phyloP scores from a whole-genome alignment of 2,888 invertebrate genomes.

The Erannis defoliaria region DNA sequence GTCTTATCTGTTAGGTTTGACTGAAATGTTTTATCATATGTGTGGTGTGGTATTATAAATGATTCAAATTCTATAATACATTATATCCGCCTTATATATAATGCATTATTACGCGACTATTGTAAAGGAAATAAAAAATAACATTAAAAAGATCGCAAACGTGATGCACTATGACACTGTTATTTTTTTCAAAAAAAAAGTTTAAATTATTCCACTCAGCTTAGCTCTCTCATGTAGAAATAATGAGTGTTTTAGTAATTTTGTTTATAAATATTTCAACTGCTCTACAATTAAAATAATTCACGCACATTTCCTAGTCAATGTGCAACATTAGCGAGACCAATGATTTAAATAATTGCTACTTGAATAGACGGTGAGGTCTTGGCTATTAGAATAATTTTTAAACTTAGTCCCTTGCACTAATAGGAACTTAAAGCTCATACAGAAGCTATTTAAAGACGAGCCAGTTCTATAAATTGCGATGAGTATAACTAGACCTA shows the following conservation, averaged over 20 bases:
- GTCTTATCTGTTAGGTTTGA: background rate
- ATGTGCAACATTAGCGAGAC: constrained; percentile 13
- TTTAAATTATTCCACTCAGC: background rate
- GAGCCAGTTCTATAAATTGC: constrained; percentile 25
- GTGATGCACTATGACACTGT: constrained; percentile 35
- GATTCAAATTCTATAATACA: background rate
- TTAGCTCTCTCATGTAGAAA: background rate
- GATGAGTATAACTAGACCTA: constrained; percentile 2
- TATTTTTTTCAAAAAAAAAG: constrained; percentile 13
- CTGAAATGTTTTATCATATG: background rate
- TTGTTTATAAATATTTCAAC: constrained; percentile 11
- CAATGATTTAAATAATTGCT: constrained; percentile 20
- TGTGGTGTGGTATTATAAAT: background rate
- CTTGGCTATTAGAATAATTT: constrained; percentile 17
- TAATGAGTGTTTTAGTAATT: background rate
- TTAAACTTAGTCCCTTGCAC: constrained; percentile 9
- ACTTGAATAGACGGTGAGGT: constrained; percentile 11
- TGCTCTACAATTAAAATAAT: constrained; percentile 12
- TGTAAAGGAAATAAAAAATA: constrained; percentile 12
- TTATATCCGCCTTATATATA: no score
- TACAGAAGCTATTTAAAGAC: constrained; percentile 16
- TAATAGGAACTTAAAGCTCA: constrained; percentile 1
- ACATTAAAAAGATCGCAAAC: constrained; percentile 12
- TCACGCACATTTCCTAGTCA: constrained; percentile 23
- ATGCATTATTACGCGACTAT: background rate